Conservation (phyloP, 1,140 invertebrate species). For the Plectrocnemia conspersa region DNA sequence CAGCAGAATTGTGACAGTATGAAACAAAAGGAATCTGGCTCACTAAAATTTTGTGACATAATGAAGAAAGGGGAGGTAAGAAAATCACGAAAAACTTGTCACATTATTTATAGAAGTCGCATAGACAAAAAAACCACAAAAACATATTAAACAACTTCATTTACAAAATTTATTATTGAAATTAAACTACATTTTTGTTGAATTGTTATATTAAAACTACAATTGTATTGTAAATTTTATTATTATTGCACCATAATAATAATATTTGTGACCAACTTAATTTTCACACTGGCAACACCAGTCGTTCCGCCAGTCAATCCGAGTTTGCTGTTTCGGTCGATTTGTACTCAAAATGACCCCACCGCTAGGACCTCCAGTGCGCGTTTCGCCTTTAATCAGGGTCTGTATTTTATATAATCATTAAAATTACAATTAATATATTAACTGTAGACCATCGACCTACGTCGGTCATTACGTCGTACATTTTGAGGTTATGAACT, state of each 20-base stretch:
- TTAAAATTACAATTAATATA: conserved; percentile 27
- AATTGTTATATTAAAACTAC: not conserved
- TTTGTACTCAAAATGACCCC: conserved; percentile 43
- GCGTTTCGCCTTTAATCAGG: conserved; percentile 69
- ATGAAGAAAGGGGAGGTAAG: not conserved
- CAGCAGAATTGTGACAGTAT: too few relatives aligned
- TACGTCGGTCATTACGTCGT: too few relatives aligned
- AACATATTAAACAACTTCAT: not conserved
- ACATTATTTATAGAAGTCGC: not conserved
- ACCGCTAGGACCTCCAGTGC: conserved; percentile 57
- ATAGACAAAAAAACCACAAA: not conserved
- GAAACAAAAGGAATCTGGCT: not conserved
- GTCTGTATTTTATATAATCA: conserved; percentile 44
- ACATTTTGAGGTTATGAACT: conserved; percentile 11
- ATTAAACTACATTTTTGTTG: not conserved
- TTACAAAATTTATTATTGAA: not conserved
- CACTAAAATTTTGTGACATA: not conserved
- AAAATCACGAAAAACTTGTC: too few relatives aligned
- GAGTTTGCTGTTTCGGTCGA: not conserved
- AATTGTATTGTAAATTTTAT: not conserved
- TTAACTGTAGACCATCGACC: too few relatives aligned
- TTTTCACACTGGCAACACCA: not conserved
- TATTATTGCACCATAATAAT: not conserved
- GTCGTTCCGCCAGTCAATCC: not conserved
- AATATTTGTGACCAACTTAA: not conserved